phyloP scores from a whole-genome alignment of 2,888 invertebrate genomes.

The Brachycybe producta region DNA sequence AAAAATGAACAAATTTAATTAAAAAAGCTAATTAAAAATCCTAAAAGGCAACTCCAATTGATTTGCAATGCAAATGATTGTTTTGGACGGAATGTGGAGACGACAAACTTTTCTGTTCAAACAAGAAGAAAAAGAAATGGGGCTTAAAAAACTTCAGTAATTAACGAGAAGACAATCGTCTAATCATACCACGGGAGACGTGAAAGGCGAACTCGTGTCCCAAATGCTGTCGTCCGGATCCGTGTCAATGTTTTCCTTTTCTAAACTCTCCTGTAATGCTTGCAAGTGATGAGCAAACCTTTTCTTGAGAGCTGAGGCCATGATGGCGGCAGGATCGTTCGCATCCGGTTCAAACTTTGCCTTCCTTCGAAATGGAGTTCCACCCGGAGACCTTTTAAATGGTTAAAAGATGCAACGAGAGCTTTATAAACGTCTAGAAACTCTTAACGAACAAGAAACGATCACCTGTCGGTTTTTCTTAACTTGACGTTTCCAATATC shows the following conservation, averaged over 20 bases:
- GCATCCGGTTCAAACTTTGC: constrained; percentile 19
- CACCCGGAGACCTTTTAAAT: constrained; percentile 32
- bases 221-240: neutral
- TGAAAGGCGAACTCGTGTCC: neutral
- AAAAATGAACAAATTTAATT: too few relatives aligned
- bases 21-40: too few relatives aligned
- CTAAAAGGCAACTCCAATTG: too few relatives aligned
- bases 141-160: too few relatives aligned
- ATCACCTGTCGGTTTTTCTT: neutral
- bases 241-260: neutral
- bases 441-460: too few relatives aligned
- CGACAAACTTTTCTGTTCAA: too few relatives aligned
- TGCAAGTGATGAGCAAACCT: constrained; percentile 33
- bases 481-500: constrained; percentile 5
- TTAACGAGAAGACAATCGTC: too few relatives aligned
- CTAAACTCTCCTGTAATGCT: constrained; percentile 1
- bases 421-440: too few relatives aligned
- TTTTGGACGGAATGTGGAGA: too few relatives aligned
- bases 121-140: too few relatives aligned
- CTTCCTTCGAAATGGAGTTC: constrained; percentile 30
- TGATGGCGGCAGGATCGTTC: constrained; percentile 31
- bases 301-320: constrained; percentile 33
- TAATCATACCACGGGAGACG: too few relatives aligned
- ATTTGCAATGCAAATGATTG: too few relatives aligned
- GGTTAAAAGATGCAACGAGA: neutral